Evolutionary conservation across 1,140 invertebrate species (phyloP).

Genomic region (Himalopsyche phryganea): DNA sequence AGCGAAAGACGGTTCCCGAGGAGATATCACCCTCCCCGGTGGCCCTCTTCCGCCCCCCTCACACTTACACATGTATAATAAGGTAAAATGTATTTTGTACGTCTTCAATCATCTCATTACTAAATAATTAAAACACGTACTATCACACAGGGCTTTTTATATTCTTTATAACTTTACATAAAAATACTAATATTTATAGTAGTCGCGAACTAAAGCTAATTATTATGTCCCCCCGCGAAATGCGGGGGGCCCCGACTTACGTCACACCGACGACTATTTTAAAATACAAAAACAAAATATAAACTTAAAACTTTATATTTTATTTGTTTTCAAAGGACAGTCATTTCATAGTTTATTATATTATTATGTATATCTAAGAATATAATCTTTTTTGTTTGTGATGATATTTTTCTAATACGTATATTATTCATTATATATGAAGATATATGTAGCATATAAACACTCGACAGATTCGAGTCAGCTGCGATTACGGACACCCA

Average conservation of each 20-base stretch:
- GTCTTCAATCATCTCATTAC: constrained; percentile 19
- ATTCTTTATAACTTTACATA: constrained; percentile 27
- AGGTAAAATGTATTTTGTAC: constrained; percentile 21
- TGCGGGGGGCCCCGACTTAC: not conserved
- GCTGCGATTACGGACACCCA: not conserved
- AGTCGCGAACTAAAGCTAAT: constrained; percentile 25
- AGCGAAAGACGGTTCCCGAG: not conserved
- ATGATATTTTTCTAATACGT: constrained; percentile 29
- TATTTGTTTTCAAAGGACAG: constrained; percentile 22
- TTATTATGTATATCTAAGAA: constrained; percentile 30
- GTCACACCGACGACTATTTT: constrained; percentile 3
- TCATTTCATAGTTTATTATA: constrained; percentile 24
- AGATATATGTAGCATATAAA: constrained; percentile 8
- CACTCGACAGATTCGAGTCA: not conserved
- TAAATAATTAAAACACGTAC: constrained; percentile 26
- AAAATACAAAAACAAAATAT: constrained; percentile 13
- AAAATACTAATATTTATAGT: constrained; percentile 27
- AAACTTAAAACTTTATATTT: constrained; percentile 22
- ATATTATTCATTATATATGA: constrained; percentile 22
- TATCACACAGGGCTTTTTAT: constrained; percentile 28
- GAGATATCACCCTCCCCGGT: not conserved
- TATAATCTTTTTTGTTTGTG: constrained; percentile 24
- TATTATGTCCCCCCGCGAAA: constrained; percentile 11
- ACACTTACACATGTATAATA: not conserved
- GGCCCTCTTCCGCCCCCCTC: not conserved